These are phyloP conservation scores for Zalophus californianus DNA, from an alignment of 2,797 vertebrate species.

Conservation along the genomic window DNA sequence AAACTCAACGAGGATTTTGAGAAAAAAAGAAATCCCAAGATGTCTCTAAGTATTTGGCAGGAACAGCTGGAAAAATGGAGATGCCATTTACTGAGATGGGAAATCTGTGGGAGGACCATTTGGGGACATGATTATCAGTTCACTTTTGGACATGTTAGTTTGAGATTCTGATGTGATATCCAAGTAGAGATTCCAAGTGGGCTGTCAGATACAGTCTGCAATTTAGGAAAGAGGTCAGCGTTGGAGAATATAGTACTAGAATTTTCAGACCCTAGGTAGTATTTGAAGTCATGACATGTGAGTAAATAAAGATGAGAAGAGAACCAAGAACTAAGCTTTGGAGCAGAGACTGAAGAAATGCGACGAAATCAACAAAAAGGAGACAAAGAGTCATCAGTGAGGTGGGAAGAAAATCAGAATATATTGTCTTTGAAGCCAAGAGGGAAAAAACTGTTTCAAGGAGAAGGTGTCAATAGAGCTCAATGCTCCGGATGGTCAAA, in stretches of 20 bases:
- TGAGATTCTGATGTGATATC: constrained; percentile 48
- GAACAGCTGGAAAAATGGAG: constrained; percentile 56
- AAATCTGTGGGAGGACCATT: constrained; percentile 64
- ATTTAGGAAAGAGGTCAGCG: not conserved
- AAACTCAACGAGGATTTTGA: constrained; percentile 3
- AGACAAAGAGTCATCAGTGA: not conserved
- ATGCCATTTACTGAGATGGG: constrained; percentile 58
- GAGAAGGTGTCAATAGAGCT: not conserved
- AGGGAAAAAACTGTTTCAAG: not conserved
- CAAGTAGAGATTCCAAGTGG: not conserved
- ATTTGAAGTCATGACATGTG: not conserved
- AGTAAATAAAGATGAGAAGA: not conserved
- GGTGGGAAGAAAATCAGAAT: not conserved
- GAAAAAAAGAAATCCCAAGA: not conserved
- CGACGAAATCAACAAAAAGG: not conserved
- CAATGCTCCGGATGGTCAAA: not conserved
- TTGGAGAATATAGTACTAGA: not conserved
- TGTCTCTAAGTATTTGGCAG: constrained; percentile 12
- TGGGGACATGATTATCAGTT: not conserved
- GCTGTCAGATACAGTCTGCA: not conserved
- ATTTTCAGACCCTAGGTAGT: not conserved
- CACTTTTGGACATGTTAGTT: not conserved
- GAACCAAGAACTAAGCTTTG: not conserved
- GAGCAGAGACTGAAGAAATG: not conserved
- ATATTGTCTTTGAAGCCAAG: not conserved